These are phyloP conservation scores for Latrodectus geometricus DNA, from an alignment of 1,140 invertebrate genomes.

Conservation along the genomic window DNA sequence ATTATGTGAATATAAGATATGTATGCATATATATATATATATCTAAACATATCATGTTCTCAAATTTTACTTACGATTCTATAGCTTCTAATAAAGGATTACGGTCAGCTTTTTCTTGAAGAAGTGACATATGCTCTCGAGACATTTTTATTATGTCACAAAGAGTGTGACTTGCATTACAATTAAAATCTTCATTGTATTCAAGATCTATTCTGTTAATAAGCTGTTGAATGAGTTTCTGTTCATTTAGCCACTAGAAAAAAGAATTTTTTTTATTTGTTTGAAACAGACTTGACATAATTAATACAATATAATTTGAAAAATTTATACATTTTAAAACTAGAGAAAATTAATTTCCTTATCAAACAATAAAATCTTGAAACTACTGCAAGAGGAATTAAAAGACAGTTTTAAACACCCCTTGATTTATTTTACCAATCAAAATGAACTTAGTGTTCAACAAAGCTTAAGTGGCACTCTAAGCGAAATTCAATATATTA, in stretches of 20 bases:
- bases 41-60: too few relatives aligned
- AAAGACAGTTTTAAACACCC: too few relatives aligned
- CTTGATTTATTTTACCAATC: too few relatives aligned
- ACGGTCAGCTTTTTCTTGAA: conserved; percentile 74
- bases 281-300: background rate
- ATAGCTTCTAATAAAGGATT: conserved; percentile 78
- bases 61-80: conserved; percentile 76
- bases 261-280: conserved; percentile 4
- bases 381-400: too few relatives aligned
- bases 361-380: too few relatives aligned
- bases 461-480: too few relatives aligned
- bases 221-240: conserved; percentile 85
- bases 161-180: conserved; percentile 84
- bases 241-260: conserved; percentile 89
- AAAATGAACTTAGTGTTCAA: too few relatives aligned
- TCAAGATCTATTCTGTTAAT: conserved; percentile 82
- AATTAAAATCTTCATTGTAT: conserved; percentile 76
- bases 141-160: conserved; percentile 82
- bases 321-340: background rate
- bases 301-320: background rate
- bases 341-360: background rate
- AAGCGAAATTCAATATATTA: too few relatives aligned
- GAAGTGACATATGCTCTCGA: conserved; percentile 74
- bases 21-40: too few relatives aligned
- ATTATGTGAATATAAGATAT: too few relatives aligned